Conservation (phyloP, 2,888 invertebrate genomes). For the Troilus luridus region DNA sequence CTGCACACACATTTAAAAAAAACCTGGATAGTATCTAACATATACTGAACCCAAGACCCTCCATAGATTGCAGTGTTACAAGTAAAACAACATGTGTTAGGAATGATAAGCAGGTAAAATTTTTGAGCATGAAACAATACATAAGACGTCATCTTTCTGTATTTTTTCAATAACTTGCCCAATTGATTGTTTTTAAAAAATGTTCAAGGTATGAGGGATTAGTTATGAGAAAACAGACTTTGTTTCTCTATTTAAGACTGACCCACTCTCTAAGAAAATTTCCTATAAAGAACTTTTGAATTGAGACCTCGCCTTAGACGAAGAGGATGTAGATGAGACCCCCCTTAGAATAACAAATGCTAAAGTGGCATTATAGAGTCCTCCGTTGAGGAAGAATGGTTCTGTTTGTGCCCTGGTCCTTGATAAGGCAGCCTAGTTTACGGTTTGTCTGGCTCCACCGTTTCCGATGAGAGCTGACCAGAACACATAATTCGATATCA, state of each 20-base stretch:
- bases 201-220: too few relatives aligned
- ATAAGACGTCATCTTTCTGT: too few relatives aligned
- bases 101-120: too few relatives aligned
- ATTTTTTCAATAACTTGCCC: too few relatives aligned
- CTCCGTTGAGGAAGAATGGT: neutral
- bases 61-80: too few relatives aligned
- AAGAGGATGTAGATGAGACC: neutral
- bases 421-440: neutral
- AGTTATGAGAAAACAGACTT: neutral
- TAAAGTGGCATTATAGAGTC: neutral
- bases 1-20: too few relatives aligned
- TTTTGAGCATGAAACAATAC: too few relatives aligned
- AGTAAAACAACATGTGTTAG: too few relatives aligned
- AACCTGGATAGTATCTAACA: too few relatives aligned
- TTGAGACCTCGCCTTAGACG: neutral
- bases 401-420: constrained; percentile 3
- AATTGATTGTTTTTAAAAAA: too few relatives aligned
- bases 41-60: too few relatives aligned
- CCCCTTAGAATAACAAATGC: neutral
- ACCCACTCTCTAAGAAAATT: neutral
- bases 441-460: neutral
- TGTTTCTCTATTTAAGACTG: neutral
- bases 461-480: neutral
- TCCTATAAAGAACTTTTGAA: neutral
- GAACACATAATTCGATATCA: neutral